Percentiles rank a stretch among this genome's conserved stretches.
phyloP scores from a whole-genome alignment of 2,113 vertebrate genomes.

The Nycticorax nycticorax region DNA sequence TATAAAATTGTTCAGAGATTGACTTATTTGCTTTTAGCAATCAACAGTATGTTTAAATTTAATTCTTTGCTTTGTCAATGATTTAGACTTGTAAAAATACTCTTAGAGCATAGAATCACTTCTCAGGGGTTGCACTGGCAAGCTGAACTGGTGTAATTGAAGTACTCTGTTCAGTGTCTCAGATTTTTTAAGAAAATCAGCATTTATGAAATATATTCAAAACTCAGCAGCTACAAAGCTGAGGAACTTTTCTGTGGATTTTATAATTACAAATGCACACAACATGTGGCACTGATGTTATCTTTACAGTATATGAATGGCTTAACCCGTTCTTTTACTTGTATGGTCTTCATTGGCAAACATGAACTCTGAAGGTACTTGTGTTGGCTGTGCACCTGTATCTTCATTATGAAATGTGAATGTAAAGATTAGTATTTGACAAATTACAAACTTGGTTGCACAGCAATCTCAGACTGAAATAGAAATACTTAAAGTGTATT shows the following conservation, averaged over 20 bases:
- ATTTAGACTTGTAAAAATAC: conserved; percentile 61
- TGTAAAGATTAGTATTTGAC: not conserved
- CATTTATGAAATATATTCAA: accelerated
- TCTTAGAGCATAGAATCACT: conserved; percentile 63
- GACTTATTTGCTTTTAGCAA: conserved; percentile 58
- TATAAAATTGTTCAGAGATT: conserved; percentile 54
- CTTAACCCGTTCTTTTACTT: not conserved
- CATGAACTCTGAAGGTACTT: not conserved
- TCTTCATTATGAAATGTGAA: not conserved
- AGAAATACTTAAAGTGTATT: not conserved
- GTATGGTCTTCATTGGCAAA: not conserved
- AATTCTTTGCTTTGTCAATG: conserved; percentile 59
- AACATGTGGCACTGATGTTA: not conserved
- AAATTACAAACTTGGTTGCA: not conserved
- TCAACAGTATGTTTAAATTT: conserved; percentile 38
- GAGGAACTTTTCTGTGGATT: not conserved
- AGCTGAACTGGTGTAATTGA: conserved; percentile 22
- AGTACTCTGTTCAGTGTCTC: not conserved
- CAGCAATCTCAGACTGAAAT: not conserved
- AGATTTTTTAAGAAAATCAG: not conserved
- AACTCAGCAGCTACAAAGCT: not conserved
- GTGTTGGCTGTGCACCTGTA: not conserved
- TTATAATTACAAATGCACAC: not conserved
- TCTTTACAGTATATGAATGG: not conserved
- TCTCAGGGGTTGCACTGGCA: conserved; percentile 72